phyloP scores from a whole-genome alignment of 2,797 vertebrate genomes.

The Spinus pinus region DNA sequence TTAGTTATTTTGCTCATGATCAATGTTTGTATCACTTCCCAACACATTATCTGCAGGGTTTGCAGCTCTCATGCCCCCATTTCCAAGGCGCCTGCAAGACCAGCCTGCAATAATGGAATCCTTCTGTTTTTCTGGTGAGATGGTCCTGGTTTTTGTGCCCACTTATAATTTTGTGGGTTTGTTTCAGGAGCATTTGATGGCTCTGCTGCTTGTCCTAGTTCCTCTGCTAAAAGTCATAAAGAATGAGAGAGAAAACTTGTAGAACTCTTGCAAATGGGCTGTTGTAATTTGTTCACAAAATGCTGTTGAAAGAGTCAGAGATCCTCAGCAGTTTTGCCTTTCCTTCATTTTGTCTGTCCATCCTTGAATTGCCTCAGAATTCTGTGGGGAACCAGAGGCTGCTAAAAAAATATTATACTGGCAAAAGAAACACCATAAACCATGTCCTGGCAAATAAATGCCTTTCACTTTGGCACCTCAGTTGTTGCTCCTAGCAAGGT shows the following conservation, averaged over 20 bases:
- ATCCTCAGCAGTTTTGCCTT: background rate
- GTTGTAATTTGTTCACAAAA: background rate
- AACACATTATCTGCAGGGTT: background rate
- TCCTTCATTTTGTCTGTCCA: background rate
- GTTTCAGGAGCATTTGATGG: background rate
- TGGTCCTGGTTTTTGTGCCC: background rate
- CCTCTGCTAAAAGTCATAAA: background rate
- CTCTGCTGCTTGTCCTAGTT: background rate
- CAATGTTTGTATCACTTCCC: background rate
- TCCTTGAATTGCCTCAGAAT: background rate
- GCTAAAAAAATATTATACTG: background rate
- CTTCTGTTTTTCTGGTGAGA: background rate
- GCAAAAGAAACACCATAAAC: background rate
- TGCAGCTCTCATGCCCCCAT: background rate
- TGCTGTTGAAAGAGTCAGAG: background rate
- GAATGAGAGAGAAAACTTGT: background rate
- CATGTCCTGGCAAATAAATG: background rate
- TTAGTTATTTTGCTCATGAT: background rate
- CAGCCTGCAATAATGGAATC: background rate
- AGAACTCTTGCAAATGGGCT: background rate
- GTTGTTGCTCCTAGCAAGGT: background rate
- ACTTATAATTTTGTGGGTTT: background rate
- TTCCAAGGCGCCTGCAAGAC: background rate
- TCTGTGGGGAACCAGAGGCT: background rate
- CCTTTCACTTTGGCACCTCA: background rate